phyloP scores from a whole-genome alignment of 2,888 invertebrate species.

The Tuberolachnus salignus region DNA sequence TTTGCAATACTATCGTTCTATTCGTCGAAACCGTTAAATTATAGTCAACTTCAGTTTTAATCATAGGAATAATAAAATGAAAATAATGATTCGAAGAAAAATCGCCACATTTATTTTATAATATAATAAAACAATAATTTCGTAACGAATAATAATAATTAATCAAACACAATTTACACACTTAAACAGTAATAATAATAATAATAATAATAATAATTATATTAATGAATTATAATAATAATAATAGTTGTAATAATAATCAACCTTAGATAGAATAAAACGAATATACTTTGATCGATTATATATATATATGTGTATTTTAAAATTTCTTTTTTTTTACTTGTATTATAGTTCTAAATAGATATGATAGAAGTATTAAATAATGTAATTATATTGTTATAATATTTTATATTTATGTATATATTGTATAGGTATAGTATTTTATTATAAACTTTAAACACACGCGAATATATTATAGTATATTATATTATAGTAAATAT shows the following conservation, averaged over 20 bases:
- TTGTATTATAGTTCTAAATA: constrained; percentile 11
- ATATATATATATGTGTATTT: background rate
- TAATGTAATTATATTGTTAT: constrained; percentile 12
- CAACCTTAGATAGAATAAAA: constrained; percentile 1
- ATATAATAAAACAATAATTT: constrained; percentile 42
- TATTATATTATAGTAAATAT: background rate
- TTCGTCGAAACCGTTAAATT: too few relatives aligned
- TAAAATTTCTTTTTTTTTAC: background rate
- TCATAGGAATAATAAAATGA: too few relatives aligned
- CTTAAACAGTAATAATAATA: constrained; percentile 25
- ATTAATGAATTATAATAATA: constrained; percentile 26
- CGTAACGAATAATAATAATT: constrained; percentile 32
- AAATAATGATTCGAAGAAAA: constrained; percentile 30
- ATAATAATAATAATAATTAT: background rate
- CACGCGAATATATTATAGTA: constrained; percentile 10
- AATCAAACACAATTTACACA: constrained; percentile 43
- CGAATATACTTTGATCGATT: constrained; percentile 52
- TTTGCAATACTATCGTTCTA: too few relatives aligned
- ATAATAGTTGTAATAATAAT: too few relatives aligned
- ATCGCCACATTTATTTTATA: constrained; percentile 41
- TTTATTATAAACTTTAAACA: too few relatives aligned
- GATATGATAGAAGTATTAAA: constrained; percentile 48
- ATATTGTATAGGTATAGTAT: constrained; percentile 13
- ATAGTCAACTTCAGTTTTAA: too few relatives aligned
- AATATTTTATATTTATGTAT: background rate